These are phyloP conservation scores for Neuroscelio doddi DNA, from an alignment of 2,888 invertebrate species.

Conservation along the genomic window DNA sequence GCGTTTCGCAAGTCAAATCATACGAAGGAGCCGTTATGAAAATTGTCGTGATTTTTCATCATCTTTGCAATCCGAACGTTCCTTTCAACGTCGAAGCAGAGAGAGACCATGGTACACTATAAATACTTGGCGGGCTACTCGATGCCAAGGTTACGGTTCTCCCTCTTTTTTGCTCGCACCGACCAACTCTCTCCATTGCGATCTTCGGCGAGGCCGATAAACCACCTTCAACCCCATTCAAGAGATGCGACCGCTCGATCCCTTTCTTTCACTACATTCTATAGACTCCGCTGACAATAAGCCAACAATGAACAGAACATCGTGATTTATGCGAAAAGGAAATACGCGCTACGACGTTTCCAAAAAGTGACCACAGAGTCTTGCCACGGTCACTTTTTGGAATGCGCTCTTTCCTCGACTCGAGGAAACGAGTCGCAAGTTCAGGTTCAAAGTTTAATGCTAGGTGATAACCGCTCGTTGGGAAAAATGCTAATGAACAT, in stretches of 20 bases:
- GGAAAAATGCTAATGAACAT: slow-evolving; percentile 28
- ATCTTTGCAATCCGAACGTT: no score
- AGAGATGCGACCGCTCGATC: slow-evolving; percentile 12
- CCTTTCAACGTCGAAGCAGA: slow-evolving; percentile 52
- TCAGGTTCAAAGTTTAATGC: slow-evolving; percentile 28
- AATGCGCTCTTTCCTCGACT: background rate
- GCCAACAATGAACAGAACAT: background rate
- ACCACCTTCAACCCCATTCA: slow-evolving; percentile 24
- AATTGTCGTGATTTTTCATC: no score
- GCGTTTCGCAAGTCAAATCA: no score
- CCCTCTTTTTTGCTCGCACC: no score
- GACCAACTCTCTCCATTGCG: slow-evolving; percentile 28
- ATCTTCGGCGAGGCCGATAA: slow-evolving; percentile 35
- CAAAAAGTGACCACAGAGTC: background rate
- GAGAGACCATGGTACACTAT: slow-evolving; percentile 49
- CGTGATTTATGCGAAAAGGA: slow-evolving; percentile 9
- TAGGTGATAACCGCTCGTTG: slow-evolving; percentile 1
- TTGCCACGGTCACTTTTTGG: no score
- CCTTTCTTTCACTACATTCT: slow-evolving; percentile 13
- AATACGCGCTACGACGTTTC: background rate
- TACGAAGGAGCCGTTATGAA: no score
- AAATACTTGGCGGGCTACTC: slow-evolving; percentile 37
- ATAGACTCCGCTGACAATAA: background rate
- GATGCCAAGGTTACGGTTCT: slow-evolving; percentile 30
- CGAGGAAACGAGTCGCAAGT: slow-evolving; percentile 6